Base-by-base conservation (phyloP, 2,888 invertebrate genomes). In the Yponomeuta plumbellus region DNA sequence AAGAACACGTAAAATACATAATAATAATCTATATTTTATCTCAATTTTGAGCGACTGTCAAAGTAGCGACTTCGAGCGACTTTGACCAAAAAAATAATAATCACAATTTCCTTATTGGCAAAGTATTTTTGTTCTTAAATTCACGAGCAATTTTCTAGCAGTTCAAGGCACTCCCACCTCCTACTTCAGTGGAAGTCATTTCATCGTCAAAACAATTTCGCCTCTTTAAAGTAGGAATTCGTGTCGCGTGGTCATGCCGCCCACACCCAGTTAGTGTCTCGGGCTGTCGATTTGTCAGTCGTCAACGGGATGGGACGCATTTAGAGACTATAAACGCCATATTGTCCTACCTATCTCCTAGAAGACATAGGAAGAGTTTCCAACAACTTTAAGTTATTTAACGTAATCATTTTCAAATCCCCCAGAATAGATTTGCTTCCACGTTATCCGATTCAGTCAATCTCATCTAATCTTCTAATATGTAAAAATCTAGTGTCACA, bases 221-320 rank as follows among this genome's bases (percentile, higher is more conserved):
- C 44, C 44, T 52, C 44, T 52, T 52, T 52, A 52, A 52, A 52
- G 44, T 52, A 52, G 44, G 44, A 52, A 52, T 52, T 52, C 17
- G 44, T 52, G 44, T 52, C 44, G 44, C 13, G 13, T 52, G 13
- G 44, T 52, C 44, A 17, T 52, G 44, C 44, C 44, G 17, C 44
- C 44, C 22, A 59, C 59, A 6, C 23, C 21, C 23, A 22, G 23
- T 22, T 21, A 59, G 23, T 23, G 11, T 21, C 59, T 23, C 59
- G 21, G 22, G n/a, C 6, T 23, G 59, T 59, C 21, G 59, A 21
- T 59, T 52, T 52, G 44, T 52, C 44, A 52, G 59, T 59, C 22
- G 59, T 59, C 59, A 59, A 21, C 59, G 59, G 59, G 59, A 59
- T 59, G 59, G 59, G 23, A 23, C 59, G 11, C 23, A 5, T 21